A percentile compares a stretch with the other conserved stretches of the same genome.
Conservation (phyloP, 2,113 vertebrate species). For the Semnornis frantzii region DNA sequence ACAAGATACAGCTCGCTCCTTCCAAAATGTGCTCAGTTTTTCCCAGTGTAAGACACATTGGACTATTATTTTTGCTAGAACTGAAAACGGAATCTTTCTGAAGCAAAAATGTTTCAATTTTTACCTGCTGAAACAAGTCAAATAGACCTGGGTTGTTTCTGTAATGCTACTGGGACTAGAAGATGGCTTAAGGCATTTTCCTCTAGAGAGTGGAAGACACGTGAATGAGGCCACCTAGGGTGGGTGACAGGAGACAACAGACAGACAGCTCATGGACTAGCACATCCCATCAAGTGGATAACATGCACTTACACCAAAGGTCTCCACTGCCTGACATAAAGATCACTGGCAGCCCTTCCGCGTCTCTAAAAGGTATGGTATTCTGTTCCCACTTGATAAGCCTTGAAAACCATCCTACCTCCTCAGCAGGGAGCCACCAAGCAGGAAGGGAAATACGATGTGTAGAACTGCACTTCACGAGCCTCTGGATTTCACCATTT, state of each 20-base stretch:
- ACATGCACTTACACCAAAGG: background rate
- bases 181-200: background rate
- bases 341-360: background rate
- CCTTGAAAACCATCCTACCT: background rate
- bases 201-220: background rate
- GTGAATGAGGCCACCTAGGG: background rate
- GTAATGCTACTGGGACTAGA: background rate
- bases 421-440: background rate
- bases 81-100: background rate
- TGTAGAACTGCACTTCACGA: accelerated
- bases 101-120: background rate
- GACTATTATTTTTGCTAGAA: background rate
- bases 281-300: background rate
- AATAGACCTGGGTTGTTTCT: background rate
- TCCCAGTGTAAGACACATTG: background rate
- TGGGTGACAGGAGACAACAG: background rate
- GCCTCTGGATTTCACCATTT: background rate
- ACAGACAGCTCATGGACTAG: background rate
- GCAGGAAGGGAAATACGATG: background rate
- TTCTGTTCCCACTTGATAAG: background rate
- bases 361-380: background rate
- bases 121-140: background rate
- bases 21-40: background rate
- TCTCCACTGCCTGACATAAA: background rate
- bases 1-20: background rate